A percentile compares a stretch with the other conserved stretches of the same genome.
phyloP scores from a whole-genome alignment of 2,888 invertebrate genomes.

The Pogonocherus hispidulus region DNA sequence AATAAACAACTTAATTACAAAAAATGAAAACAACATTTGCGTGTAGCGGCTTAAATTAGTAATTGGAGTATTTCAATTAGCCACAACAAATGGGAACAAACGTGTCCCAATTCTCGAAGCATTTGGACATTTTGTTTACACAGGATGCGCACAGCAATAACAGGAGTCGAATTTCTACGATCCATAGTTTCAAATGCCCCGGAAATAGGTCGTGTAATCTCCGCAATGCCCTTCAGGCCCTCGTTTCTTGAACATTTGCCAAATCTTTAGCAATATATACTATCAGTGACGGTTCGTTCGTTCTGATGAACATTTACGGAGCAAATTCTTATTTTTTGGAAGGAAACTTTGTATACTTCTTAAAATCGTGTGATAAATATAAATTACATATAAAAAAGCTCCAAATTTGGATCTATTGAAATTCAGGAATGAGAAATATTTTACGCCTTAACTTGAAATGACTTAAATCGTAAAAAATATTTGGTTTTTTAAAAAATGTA shows the following conservation, averaged over 20 bases:
- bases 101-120: constrained; percentile 8
- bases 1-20: constrained; percentile 26
- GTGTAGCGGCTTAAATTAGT: too few relatives aligned
- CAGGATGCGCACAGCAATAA: constrained; percentile 9
- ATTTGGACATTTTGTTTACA: constrained; percentile 5
- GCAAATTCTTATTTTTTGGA: not conserved
- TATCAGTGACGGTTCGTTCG: constrained; percentile 22
- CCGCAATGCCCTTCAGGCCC: constrained; percentile 21
- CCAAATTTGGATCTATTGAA: too few relatives aligned
- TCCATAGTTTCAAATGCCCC: constrained; percentile 42
- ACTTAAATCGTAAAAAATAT: too few relatives aligned
- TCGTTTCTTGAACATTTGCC: constrained; percentile 40
- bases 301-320: constrained; percentile 1
- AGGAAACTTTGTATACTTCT: too few relatives aligned
- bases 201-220: constrained; percentile 40
- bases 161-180: constrained; percentile 39
- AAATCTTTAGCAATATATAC: constrained; percentile 33
- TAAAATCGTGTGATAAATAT: too few relatives aligned
- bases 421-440: too few relatives aligned
- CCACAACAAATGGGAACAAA: not conserved
- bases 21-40: too few relatives aligned
- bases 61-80: too few relatives aligned
- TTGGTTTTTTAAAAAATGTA: too few relatives aligned
- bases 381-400: too few relatives aligned
- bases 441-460: too few relatives aligned